Conservation (phyloP, 2,113 vertebrate genomes). For the Pardalotus punctatus region DNA sequence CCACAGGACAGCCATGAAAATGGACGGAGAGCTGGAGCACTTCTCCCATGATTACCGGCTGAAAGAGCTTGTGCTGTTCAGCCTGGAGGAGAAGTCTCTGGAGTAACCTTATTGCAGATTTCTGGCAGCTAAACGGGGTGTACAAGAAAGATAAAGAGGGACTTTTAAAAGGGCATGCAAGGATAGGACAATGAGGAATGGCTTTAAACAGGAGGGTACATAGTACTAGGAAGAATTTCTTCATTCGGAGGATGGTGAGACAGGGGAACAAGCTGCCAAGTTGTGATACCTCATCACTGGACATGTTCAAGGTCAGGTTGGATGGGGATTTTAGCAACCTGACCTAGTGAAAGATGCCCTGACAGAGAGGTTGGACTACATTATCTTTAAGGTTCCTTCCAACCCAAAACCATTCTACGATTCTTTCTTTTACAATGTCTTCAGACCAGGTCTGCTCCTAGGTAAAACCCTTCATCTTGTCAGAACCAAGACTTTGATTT, state of each 20-base stretch:
- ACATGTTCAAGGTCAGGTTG: neutral
- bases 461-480: neutral
- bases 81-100: neutral
- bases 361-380: neutral
- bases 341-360: neutral
- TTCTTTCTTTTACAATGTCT: neutral
- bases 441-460: neutral
- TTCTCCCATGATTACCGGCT: neutral
- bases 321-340: neutral
- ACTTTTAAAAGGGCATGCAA: neutral
- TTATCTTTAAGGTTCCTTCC: neutral
- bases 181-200: neutral
- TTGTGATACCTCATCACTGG: accelerated
- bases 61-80: neutral
- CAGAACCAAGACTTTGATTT: neutral
- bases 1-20: neutral
- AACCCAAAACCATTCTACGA: neutral
- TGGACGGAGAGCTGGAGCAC: neutral
- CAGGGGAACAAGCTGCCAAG: neutral
- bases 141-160: neutral
- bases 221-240: neutral
- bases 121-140: accelerated
- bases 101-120: neutral
- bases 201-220: neutral
- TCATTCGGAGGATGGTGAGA: neutral